Evolutionary conservation across 2,797 vertebrate species (phyloP), one percentile per base, ranked within the genome.

Genomic region (Dicrostonyx torquatus): DNA sequence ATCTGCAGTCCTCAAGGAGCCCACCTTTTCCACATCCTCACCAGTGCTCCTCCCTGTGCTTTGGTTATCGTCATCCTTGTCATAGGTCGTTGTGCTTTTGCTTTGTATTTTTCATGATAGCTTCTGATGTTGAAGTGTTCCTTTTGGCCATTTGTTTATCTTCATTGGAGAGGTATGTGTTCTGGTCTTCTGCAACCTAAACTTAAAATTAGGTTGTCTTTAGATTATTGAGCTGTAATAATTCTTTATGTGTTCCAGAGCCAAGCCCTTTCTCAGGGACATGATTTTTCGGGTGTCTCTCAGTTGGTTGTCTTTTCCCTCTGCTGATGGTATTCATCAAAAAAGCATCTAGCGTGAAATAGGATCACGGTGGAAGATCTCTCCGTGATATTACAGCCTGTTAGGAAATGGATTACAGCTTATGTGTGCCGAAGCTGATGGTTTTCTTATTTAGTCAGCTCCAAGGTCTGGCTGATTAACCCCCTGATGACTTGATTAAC

Each of bases 301-400:
- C 12, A 45, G 5, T 40, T 60, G n/a, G 15, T 66, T 37, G 17
- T 84, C 62, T 48, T 84, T 75, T 75, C 40, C 13, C 17, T 24
- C 34, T 6, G 20, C 40, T 31, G 75, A 72, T 93, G 75, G 50
- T 50, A 50, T 92, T 70, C 87, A 60, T 87, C 83, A 89, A 91
- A 85, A 88, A 60, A 78, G 64, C 66, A 31, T 93, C 76, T 45
- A 34, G 20, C 0, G 64, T 89, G 58, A 95, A 89, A 60, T 13
- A 3, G 48, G 76, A 80, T 79, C 60, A 24, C 40, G 48, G 37
- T 95, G 50, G 92, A 64, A 66, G 76, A 29, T n/a, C 94, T 95
- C 94, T 34, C 31, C 43, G 15, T 20, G 17, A 66, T 91, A 83
- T 76, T 94, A 68, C 29, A 0, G 7, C 83, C 5, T 72, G 26